Base-by-base conservation (phyloP, 1,140 invertebrate species). In the Drosophila mauritiana region DNA sequence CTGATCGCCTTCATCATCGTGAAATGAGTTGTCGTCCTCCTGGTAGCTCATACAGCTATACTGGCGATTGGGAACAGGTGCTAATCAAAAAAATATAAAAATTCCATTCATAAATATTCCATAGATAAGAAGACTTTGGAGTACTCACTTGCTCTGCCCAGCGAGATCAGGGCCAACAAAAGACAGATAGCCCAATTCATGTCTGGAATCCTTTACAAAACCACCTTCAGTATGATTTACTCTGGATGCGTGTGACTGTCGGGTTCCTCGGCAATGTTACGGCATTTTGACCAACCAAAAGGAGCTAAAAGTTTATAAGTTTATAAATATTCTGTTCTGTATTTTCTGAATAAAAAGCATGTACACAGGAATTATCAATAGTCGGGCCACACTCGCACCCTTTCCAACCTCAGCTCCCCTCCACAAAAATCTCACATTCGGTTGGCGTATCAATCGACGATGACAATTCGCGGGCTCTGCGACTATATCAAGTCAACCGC, bases 1-100 rank as follows among this genome's bases (percentile, higher is more conserved):
- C 40, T 70, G 76, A 6, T 91, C 81, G 8, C 65, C 68, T 22
- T 91, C 90, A 49, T 91, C 85, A 13, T 91, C 90, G 12, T 91
- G 76, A 22, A 81, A 59, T 11, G 73, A 61, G 25, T 73, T 80
- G 49, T 91, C 90, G 15, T 86, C 83, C 58, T 91, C 90, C 80
- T 75, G 76, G 54, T 61, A 91, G 57, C 90, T 91, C 72, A 91
- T 91, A 49, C 90, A 91, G 56, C 77, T 88, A 6, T 90, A 86
- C 13, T 90, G 85, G 6, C 74, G 65, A 52, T 56, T 82, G 1
- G 75, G 77, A 10, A 81, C 90, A 46, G 72, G 83, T 20, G 83
- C 83, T 74, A 45, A 48, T 11, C 1, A 8, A 10, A 42, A 3
- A 0, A 8, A 7, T 10, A 7, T 8, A 27, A 27, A 20, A 10